phyloP scores from a whole-genome alignment of 1,140 invertebrate genomes.

The Pseudoatta argentina region DNA sequence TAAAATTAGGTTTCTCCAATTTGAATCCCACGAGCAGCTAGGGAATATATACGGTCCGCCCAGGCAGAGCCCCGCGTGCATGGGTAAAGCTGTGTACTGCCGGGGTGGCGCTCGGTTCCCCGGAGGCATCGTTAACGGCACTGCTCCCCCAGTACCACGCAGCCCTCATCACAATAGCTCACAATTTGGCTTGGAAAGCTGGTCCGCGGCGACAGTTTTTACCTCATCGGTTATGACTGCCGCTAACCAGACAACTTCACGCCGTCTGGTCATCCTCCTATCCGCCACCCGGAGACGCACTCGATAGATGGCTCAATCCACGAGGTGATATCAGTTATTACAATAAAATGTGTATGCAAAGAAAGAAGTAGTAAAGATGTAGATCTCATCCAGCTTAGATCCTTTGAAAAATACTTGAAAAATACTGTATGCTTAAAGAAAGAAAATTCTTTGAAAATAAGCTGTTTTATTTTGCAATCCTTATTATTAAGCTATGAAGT shows the following conservation, averaged over 20 bases:
- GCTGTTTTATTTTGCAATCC: neutral
- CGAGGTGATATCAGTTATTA: neutral
- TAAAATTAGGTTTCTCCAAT: neutral
- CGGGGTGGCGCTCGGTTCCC: neutral
- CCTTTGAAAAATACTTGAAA: no score
- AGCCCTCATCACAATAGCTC: neutral
- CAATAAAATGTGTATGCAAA: neutral
- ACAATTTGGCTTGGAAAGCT: neutral
- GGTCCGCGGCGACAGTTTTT: neutral
- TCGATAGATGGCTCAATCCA: neutral
- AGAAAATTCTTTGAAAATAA: neutral
- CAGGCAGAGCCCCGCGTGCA: neutral
- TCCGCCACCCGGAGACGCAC: neutral
- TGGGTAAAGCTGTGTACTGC: neutral
- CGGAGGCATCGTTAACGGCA: constrained; percentile 9
- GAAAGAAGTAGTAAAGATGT: neutral
- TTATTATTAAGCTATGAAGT: neutral
- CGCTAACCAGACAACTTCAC: neutral
- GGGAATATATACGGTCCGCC: neutral
- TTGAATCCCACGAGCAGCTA: constrained; percentile 9
- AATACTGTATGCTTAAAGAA: no score
- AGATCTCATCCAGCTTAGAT: neutral
- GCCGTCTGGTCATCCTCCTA: neutral
- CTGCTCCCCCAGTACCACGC: constrained; percentile 9
- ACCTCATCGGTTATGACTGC: neutral